These are phyloP conservation scores for Marcusenius ussheri DNA, from an alignment of 2,113 vertebrate species.

Conservation along the genomic window DNA sequence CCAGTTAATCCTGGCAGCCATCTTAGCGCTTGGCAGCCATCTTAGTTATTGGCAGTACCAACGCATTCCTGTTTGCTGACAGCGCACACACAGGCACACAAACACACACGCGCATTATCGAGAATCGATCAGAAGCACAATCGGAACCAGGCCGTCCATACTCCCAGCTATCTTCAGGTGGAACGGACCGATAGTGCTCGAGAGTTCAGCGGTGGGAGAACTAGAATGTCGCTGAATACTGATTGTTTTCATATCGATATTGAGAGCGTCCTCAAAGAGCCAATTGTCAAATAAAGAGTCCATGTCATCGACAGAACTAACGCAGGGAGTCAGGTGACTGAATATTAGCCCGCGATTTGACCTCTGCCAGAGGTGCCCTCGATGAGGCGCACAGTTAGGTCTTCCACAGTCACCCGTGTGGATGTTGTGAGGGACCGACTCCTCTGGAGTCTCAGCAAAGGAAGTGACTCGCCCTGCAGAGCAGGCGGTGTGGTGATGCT, in stretches of 20 bases:
- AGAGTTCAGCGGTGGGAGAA: not conserved
- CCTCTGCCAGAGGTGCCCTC: not conserved
- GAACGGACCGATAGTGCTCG: not conserved
- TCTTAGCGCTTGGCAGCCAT: conserved; percentile 94
- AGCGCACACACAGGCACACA: conserved; percentile 32
- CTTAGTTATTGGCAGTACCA: conserved; percentile 75
- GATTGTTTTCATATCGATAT: not conserved
- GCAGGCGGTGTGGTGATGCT: not conserved
- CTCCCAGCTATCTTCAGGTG: not conserved
- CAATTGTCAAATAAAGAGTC: not conserved
- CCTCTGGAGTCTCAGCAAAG: not conserved
- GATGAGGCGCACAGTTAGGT: not conserved
- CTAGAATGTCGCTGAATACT: not conserved
- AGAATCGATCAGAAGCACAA: not conserved
- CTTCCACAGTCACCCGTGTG: not conserved
- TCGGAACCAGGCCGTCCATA: not conserved
- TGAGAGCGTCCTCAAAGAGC: not conserved
- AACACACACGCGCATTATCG: not conserved
- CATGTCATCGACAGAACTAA: not conserved
- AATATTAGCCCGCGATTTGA: not conserved
- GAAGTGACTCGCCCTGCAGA: not conserved
- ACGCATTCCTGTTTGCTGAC: conserved; percentile 66
- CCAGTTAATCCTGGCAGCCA: conserved; percentile 82
- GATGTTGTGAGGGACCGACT: not conserved
- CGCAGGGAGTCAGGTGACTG: not conserved